phyloP scores from a whole-genome alignment of 1,140 invertebrate genomes.

The Apis mellifera region Amel_HAv3.1 CM009946.2:6729501-6730000 shows the following conservation, averaged over 20 bases:
- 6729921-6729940: slow-evolving; percentile 62
- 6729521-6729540: slow-evolving; percentile 31
- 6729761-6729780: slow-evolving; percentile 51
- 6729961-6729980: slow-evolving; percentile 79
- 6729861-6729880: slow-evolving; percentile 75
- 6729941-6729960: slow-evolving; percentile 69
- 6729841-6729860: slow-evolving; percentile 81
- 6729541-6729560: slow-evolving; percentile 6
- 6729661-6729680: too few species aligned
- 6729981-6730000: slow-evolving; percentile 71
- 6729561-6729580: background rate
- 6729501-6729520: slow-evolving; percentile 22
- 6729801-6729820: slow-evolving; percentile 80
- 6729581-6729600: too few species aligned
- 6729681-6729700: too few species aligned
- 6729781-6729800: slow-evolving; percentile 71
- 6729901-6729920: slow-evolving; percentile 35
- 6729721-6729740: too few species aligned
- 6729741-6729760: background rate
- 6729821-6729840: slow-evolving; percentile 79
- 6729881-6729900: slow-evolving; percentile 79
- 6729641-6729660: too few species aligned
- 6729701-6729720: background rate
- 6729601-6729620: too few species aligned
- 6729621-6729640: too few species aligned